These are phyloP conservation scores for Hydrozoanthus gracilis DNA, from an alignment of 92 coral and sea anemone genomes.

Conservation along the genomic window DNA sequence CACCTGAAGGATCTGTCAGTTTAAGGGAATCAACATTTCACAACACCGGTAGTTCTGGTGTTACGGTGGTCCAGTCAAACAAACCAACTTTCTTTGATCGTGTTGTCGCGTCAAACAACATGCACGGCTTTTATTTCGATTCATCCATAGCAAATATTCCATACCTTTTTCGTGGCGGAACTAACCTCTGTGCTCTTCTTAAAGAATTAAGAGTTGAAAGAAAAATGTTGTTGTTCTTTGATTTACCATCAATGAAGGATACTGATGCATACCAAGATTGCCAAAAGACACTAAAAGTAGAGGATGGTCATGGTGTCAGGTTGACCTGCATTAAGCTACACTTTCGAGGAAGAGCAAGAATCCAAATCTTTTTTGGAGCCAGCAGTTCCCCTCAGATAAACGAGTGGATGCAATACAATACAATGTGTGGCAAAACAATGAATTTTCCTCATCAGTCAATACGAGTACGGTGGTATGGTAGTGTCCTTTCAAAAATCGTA, in stretches of 20 bases:
- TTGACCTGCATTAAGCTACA: conserved; percentile 36
- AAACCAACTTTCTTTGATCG: conserved; percentile 34
- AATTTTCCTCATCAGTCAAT: conserved; percentile 48
- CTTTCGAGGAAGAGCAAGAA: conserved; percentile 41
- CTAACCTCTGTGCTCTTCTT: conserved; percentile 48
- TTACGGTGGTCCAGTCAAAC: conserved; percentile 29
- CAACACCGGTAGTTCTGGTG: conserved; percentile 26
- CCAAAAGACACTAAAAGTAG: conserved; percentile 42
- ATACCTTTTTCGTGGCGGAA: conserved; percentile 52
- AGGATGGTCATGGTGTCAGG: conserved; percentile 57
- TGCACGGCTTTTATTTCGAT: conserved; percentile 53
- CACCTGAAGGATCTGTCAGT: conserved; percentile 15
- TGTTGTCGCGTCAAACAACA: conserved; percentile 26
- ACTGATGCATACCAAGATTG: conserved; percentile 37
- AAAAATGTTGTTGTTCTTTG: conserved; percentile 47
- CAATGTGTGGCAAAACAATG: conserved; percentile 27
- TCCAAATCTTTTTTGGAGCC: conserved; percentile 36
- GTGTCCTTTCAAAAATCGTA: conserved; percentile 53
- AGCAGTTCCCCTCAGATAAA: not conserved
- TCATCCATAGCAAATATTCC: conserved; percentile 56
- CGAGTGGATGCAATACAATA: not conserved
- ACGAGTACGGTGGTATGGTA: conserved; percentile 51
- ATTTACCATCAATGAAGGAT: conserved; percentile 21
- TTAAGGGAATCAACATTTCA: conserved; percentile 18
- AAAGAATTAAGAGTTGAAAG: conserved; percentile 21